These are phyloP conservation scores for Benitochromis conjunctus DNA, from an alignment of 2,113 vertebrate genomes.

Conservation along the genomic window DNA sequence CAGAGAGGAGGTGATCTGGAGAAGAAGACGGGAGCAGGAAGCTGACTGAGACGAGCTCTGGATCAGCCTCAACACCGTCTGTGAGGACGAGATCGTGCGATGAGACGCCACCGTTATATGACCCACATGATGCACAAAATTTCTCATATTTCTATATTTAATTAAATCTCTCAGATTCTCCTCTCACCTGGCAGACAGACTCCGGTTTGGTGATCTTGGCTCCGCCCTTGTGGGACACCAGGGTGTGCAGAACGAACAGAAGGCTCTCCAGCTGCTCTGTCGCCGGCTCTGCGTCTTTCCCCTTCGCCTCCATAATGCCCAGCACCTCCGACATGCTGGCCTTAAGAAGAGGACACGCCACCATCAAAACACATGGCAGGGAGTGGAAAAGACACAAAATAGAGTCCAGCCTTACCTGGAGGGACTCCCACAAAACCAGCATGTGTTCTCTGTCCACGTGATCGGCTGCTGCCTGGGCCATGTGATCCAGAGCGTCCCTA, in stretches of 20 bases:
- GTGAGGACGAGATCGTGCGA: neutral
- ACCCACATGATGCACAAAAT: neutral
- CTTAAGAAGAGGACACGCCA: conserved; percentile 9
- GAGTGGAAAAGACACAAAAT: neutral
- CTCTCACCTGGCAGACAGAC: conserved; percentile 79
- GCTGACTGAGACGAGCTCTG: conserved; percentile 65
- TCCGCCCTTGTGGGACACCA: conserved; percentile 79
- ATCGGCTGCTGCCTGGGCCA: conserved; percentile 76
- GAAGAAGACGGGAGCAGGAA: conserved; percentile 77
- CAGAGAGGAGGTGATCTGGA: conserved; percentile 82
- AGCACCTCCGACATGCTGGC: conserved; percentile 43
- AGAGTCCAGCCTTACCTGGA: conserved; percentile 74
- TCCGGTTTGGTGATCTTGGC: conserved; percentile 82
- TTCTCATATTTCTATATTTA: neutral
- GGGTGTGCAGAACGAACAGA: conserved; percentile 79
- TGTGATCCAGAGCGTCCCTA: conserved; percentile 81
- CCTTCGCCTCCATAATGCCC: conserved; percentile 13
- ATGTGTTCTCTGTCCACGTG: conserved; percentile 84
- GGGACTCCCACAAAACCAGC: conserved; percentile 80
- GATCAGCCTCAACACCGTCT: conserved; percentile 78
- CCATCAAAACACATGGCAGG: neutral
- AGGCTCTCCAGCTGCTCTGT: conserved; percentile 85
- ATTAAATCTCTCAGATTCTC: rapidly evolving
- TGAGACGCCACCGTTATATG: neutral
- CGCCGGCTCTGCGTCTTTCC: conserved; percentile 35